Conservation (phyloP, 2,888 invertebrate species). For the Sinelater perroti region DNA sequence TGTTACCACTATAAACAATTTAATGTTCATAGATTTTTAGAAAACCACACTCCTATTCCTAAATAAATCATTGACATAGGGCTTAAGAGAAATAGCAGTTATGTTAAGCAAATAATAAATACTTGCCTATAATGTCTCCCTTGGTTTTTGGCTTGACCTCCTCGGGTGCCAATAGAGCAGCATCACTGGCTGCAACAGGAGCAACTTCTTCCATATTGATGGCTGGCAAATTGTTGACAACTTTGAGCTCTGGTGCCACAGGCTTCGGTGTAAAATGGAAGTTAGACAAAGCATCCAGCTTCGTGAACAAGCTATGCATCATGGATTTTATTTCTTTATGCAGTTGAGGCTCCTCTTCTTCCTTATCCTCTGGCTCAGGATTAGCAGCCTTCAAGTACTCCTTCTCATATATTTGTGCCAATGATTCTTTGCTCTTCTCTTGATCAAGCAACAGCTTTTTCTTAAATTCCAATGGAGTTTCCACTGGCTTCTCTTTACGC, state of each 20-base stretch:
- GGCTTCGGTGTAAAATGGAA: constrained; percentile 94
- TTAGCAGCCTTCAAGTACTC: constrained; percentile 74
- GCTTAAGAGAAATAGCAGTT: no score
- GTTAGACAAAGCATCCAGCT: constrained; percentile 92
- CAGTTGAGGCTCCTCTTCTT: constrained; percentile 75
- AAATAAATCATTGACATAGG: no score
- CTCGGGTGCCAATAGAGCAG: constrained; percentile 88
- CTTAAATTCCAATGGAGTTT: constrained; percentile 84
- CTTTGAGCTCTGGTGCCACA: constrained; percentile 85
- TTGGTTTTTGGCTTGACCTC: constrained; percentile 75
- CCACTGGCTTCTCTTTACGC: constrained; percentile 83
- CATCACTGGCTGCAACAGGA: constrained; percentile 87
- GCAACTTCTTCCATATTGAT: constrained; percentile 96
- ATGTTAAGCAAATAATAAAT: neutral
- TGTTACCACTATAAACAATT: no score
- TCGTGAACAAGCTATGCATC: constrained; percentile 80
- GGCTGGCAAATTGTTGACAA: constrained; percentile 90
- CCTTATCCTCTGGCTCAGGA: constrained; percentile 65
- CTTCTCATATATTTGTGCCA: constrained; percentile 94
- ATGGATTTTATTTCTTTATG: constrained; percentile 80
- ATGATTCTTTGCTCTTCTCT: constrained; percentile 91
- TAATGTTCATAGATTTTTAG: no score
- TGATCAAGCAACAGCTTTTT: constrained; percentile 89
- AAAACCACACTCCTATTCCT: no score
- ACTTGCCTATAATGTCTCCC: constrained; percentile 63